Evolutionary conservation across 2,888 invertebrate genomes (phyloP), one percentile per base, ranked within the genome.

Genomic region (Litoditis marina): DNA sequence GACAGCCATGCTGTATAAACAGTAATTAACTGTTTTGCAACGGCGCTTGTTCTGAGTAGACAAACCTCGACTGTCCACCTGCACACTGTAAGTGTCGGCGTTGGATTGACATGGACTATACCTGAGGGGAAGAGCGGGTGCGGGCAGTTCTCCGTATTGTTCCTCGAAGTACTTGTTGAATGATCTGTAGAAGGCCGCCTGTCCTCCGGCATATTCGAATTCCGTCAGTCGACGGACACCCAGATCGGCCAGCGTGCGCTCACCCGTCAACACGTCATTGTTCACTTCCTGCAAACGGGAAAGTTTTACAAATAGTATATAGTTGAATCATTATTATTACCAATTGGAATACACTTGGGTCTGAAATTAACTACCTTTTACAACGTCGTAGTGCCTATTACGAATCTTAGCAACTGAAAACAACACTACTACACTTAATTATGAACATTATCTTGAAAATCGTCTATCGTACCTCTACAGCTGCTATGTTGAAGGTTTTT

Each of bases 231-330:
- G 69, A 11, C 79, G 73, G 19, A 86, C 82, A n/a, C 85, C 85
- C 13, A 86, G 78, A 69, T 86, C 85, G 62, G 82, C 81, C 44
- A 86, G 74, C 0, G 84, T 84, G 7, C 82, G 83, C 27, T 65
- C 62, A 6, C 81, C 83, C 4, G 80, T 81, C 52, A 84, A 61
- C 34, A 80, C 72, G 68, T 86, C 86, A 42, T 81, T 83, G 28
- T 83, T 69, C 32, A 78, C 80, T 67, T 86, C 85, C 85, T 85
- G 59, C 27, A 74, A 70, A 46, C 39, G 5, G 4, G 6, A 30
- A 57, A 50, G 50, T n/a, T 27, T 16, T 19, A 54, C 4, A 13
- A 50, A 44, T 31, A 30, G 36, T 30, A 28, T 30, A n/a, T n/a
- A n/a, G n/a, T n/a, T 25, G 27, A 30, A 36, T 42, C 36, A 22